These are phyloP conservation scores for Esox lucius DNA, from an alignment of 2,797 vertebrate species.

Conservation along the genomic window DNA sequence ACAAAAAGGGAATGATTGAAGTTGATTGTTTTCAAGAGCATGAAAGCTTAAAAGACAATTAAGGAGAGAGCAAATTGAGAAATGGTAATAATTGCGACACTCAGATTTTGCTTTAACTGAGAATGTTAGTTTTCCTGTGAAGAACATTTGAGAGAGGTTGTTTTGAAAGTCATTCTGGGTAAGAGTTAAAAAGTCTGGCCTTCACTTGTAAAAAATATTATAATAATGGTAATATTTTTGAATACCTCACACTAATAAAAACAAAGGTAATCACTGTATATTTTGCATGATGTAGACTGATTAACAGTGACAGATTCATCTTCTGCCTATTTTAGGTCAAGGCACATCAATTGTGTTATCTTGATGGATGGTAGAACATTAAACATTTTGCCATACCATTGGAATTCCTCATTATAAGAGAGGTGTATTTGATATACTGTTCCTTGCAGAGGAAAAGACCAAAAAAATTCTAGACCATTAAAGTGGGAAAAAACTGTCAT, in stretches of 20 bases:
- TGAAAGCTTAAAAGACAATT: slow-evolving; percentile 35
- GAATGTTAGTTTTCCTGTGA: slow-evolving; percentile 32
- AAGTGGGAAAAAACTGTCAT: slow-evolving; percentile 23
- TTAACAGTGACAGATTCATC: slow-evolving; percentile 44
- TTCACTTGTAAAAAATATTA: too few relatives aligned
- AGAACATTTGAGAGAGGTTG: slow-evolving; percentile 25
- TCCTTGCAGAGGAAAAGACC: slow-evolving; percentile 32
- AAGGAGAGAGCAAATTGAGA: slow-evolving; percentile 42
- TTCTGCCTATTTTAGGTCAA: slow-evolving; percentile 42
- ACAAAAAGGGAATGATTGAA: slow-evolving; percentile 55
- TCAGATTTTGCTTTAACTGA: slow-evolving; percentile 28
- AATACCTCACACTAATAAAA: not conserved
- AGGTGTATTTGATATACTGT: slow-evolving; percentile 38
- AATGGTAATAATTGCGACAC: slow-evolving; percentile 41
- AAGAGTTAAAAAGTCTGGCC: slow-evolving; percentile 25
- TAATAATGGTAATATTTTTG: too few relatives aligned
- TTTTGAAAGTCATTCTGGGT: slow-evolving; percentile 38
- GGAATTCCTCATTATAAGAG: slow-evolving; percentile 43
- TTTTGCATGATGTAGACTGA: slow-evolving; percentile 30
- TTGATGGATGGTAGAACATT: slow-evolving; percentile 45
- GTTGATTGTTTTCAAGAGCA: slow-evolving; percentile 54
- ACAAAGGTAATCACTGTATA: not conserved
- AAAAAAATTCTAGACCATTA: slow-evolving; percentile 25
- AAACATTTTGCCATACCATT: slow-evolving; percentile 35
- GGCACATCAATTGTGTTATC: slow-evolving; percentile 37